Percentiles rank a stretch among this genome's conserved stretches.
These are phyloP conservation scores for Drosophila nasuta DNA, from an alignment of 1,140 invertebrate species.

Conservation along the genomic window DNA sequence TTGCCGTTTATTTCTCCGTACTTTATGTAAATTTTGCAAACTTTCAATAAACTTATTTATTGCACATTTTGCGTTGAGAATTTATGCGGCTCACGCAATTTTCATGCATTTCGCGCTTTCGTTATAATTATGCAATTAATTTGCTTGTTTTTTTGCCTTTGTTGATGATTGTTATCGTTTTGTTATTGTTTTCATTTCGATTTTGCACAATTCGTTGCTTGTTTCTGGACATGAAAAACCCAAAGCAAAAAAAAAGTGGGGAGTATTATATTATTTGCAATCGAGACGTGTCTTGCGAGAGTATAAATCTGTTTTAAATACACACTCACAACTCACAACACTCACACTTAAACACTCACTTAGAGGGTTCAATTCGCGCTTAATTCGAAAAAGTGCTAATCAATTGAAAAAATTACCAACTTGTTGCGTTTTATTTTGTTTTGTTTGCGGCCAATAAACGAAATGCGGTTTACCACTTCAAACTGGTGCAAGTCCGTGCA, in stretches of 20 bases:
- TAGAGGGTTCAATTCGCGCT: slow-evolving; percentile 10
- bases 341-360: slow-evolving; percentile 7
- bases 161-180: slow-evolving; percentile 13
- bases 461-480: slow-evolving; percentile 8
- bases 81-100: slow-evolving; percentile 76
- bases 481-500: slow-evolving; percentile 64
- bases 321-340: background rate
- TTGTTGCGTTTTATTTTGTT: slow-evolving; percentile 49
- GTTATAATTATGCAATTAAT: slow-evolving; percentile 71
- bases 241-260: slow-evolving; percentile 18
- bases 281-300: slow-evolving; percentile 44
- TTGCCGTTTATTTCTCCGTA: background rate
- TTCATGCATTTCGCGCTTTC: slow-evolving; percentile 56
- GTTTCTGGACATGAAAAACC: slow-evolving; percentile 24
- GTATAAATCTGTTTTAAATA: slow-evolving; percentile 41
- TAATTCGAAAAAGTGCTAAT: slow-evolving; percentile 56
- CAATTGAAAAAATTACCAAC: slow-evolving; percentile 65
- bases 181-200: slow-evolving; percentile 14
- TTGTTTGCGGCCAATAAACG: slow-evolving; percentile 19
- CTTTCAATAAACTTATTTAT: slow-evolving; percentile 60
- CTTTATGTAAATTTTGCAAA: slow-evolving; percentile 13
- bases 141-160: slow-evolving; percentile 21
- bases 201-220: slow-evolving; percentile 24
- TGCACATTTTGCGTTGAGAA: slow-evolving; percentile 59
- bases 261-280: slow-evolving; percentile 59